A percentile compares a stretch with the other conserved stretches of the same genome.
phyloP scores from a whole-genome alignment of 2,797 vertebrate species.

The Threskiornis aethiopicus region DNA sequence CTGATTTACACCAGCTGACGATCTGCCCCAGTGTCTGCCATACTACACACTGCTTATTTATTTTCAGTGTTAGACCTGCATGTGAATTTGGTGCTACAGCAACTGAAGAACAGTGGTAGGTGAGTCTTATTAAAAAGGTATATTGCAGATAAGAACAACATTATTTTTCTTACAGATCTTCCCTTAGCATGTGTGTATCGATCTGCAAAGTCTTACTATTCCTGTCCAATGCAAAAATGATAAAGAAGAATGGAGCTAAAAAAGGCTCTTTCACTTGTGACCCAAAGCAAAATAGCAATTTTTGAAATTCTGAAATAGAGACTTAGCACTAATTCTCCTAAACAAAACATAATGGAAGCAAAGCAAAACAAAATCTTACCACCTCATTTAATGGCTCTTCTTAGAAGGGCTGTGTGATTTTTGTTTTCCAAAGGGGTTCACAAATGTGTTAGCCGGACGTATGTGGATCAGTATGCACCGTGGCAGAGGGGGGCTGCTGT shows the following conservation, averaged over 20 bases:
- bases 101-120: neutral
- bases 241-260: neutral
- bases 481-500: neutral
- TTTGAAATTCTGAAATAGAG: neutral
- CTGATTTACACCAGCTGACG: constrained; percentile 69
- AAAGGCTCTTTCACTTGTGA: neutral
- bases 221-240: neutral
- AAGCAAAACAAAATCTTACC: neutral
- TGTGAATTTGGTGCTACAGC: neutral
- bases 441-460: neutral
- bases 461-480: neutral
- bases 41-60: constrained; percentile 6
- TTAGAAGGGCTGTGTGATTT: neutral
- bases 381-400: neutral
- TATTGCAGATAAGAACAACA: neutral
- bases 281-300: neutral
- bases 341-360: neutral
- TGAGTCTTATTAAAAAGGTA: neutral
- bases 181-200: neutral
- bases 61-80: constrained; percentile 16
- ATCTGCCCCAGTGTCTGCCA: constrained; percentile 58
- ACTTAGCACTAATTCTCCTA: neutral
- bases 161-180: neutral
- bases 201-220: neutral
- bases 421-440: neutral